Evolutionary conservation across 2,888 invertebrate species (phyloP), one percentile per base, ranked within the genome.

Genomic region (Clusia tigrina): DNA sequence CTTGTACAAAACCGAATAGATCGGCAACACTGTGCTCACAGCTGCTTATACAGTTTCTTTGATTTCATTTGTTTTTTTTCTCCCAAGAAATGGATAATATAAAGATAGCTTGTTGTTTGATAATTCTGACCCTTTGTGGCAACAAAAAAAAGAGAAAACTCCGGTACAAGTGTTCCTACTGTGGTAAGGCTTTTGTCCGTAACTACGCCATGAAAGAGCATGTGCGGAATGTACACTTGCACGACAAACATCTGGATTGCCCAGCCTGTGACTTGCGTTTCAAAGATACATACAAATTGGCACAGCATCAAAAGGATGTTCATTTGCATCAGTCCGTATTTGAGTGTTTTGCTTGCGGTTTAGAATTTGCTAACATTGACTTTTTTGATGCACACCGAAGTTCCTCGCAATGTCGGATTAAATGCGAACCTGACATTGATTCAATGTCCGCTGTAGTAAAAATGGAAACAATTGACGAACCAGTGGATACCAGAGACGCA

Each of bases 211-310:
- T 80, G 22, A 74, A 80, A 60, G 79, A 80, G 67, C 79, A 80
- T 61, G 74, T 80, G 17, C 74, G 81, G 2, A 79, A 78, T 15
- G 79, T 80, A 1, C 79, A 80, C 57, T 77, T 78, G 78, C 80
- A 80, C 32, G 32, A 32, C 24, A 71, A 80, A 1, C 78, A 79
- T 72, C 67, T 80, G 0, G 74, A 74, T 20, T 80, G 79, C 9
- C 79, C 80, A 0, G 80, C 80, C 58, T 80, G 79, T 51, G 81
- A 77, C 1, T 76, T 79, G 78, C 77, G 78, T 62, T 80, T 80
- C 25, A 73, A 80, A 0, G 79, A 80, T 63, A 79, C 81, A 1
- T 81, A 80, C 64, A 80, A 80, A 62, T 75, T 80, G 78, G 80
- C 79, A 1, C 66, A 78, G 0, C 79, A 80, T 66, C 79, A 81